Base-by-base conservation (phyloP, 2,888 invertebrate species). In the Aphidius colemani region DNA sequence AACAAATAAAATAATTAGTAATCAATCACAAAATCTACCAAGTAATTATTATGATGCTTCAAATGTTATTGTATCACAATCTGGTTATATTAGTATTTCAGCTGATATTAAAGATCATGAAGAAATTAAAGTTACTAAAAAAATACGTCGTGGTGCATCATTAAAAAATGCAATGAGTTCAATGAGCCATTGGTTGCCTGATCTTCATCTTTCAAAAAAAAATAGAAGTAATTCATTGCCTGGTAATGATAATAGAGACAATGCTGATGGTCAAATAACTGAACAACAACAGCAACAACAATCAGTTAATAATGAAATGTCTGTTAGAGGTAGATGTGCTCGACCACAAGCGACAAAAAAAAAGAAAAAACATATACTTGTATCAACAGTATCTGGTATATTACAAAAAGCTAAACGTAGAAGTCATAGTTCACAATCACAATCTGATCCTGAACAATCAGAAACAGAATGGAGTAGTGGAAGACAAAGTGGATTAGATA, bases 181-280 rank as follows among this genome's bases (percentile, higher is more conserved):
- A 1, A 89, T 92, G 76, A 91, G 89, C 74, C 89, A 88, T 69
- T 91, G 94, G 89, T 81, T 95, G 61, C 94, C 94, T 0, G 94
- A 93, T 78, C 83, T 90, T 66, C 91, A 93, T 79, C 84, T 94
- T 59, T 87, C 89, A 13, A 92, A 91, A 77, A 85, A 93, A 72
- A 89, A 90, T 80, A 86, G 94, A 72, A 94, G 94, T 7, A 90
- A 93, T 77, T 94, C 94, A 1, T 83, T 95, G 60, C 94, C 94
- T 0, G 88, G 89, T 13, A 90, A 89, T 8, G 89, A 88, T 10
- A 87, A 88, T 75, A 84, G 86, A 62, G 85, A 86, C 69, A 85
- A 83, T 78, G 81, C 81, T 77, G 88, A 78, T 65, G 3, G 4
- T 5, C 30, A 30, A 30, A 30, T 30, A 30, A 30, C 5, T 30